Evolutionary conservation across 2,888 invertebrate species (phyloP), one percentile per base, ranked within the genome.

Genomic region (Melipona beecheii): DNA sequence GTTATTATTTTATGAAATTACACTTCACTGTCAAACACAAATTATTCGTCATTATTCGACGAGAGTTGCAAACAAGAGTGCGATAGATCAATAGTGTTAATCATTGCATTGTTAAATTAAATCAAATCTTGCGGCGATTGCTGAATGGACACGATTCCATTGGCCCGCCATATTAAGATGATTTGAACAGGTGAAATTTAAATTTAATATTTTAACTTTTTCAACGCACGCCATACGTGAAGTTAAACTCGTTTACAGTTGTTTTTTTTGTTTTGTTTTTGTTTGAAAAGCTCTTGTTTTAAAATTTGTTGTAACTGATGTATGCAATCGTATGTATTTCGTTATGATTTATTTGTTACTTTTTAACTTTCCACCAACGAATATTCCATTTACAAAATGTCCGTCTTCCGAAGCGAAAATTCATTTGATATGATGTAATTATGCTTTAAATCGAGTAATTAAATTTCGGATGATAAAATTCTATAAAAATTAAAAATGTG

Each of bases 91-190:
- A 43, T 43, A 5, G 43, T 24, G 66, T 19, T 52, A 54, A 21
- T 69, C 15, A 31, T 31, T 5, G n/a, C 6, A 52, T 52, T 52
- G 21, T 0, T 68, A 27, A 68, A 52, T 68, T 52, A 19, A 50
- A 0, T n/a, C 6, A 27, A 27, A 13, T 13, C 24, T 2, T 13
- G 13, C 5, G 21, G 13, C 27, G 43, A 6, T 19, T 68, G 9
- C 5, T 13, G 50, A 13, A 27, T 19, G 0, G 27, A 11, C 4
- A 9, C 2, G 1, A 1, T 3, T 27, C 1, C 1, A 1, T 1
- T 24, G 24, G 4, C 1, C 1, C 19, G 49, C 24, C 24, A 49
- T 66, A 11, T 19, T 24, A 5, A 5, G 21, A 19, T 19, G 27
- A 24, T 0, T 68, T 6, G 36, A 31, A 13, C 52, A 68, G 68